These are phyloP conservation scores for Nyctereutes procyonoides DNA, from an alignment of 2,113 vertebrate species.

Conservation along the genomic window DNA sequence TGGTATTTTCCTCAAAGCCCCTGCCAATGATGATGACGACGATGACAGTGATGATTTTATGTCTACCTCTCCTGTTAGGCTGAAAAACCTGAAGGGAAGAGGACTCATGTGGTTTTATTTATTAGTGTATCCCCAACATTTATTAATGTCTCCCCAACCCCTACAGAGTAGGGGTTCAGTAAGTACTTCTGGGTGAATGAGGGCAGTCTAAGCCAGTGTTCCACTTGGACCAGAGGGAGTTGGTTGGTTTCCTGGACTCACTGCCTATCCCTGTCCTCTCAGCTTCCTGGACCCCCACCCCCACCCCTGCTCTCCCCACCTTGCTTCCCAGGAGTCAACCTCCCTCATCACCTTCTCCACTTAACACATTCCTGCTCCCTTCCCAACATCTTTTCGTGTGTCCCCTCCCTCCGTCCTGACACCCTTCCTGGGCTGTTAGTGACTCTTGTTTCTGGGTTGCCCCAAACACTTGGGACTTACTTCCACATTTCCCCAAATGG, in stretches of 20 bases:
- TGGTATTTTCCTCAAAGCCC: neutral
- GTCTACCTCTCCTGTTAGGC: neutral
- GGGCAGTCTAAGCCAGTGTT: neutral
- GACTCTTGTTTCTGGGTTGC: neutral
- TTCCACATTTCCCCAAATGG: neutral
- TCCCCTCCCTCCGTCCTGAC: neutral
- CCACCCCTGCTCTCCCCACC: too few relatives aligned
- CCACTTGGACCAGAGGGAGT: neutral
- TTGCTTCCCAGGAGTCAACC: neutral
- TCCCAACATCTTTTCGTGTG: neutral
- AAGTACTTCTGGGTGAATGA: neutral
- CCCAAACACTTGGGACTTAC: neutral
- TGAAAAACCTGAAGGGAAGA: slow-evolving; percentile 18
- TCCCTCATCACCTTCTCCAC: neutral
- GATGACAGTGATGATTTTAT: neutral
- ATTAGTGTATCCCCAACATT: neutral
- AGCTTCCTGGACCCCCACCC: neutral
- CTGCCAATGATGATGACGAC: neutral
- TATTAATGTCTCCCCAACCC: neutral
- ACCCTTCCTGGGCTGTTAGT: neutral
- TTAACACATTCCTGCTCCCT: neutral
- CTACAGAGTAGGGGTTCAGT: neutral
- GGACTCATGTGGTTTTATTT: neutral
- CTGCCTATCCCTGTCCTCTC: neutral
- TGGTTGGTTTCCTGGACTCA: neutral